phyloP scores from a whole-genome alignment of 2,888 invertebrate genomes.

The Melinaea marsaeus region DNA sequence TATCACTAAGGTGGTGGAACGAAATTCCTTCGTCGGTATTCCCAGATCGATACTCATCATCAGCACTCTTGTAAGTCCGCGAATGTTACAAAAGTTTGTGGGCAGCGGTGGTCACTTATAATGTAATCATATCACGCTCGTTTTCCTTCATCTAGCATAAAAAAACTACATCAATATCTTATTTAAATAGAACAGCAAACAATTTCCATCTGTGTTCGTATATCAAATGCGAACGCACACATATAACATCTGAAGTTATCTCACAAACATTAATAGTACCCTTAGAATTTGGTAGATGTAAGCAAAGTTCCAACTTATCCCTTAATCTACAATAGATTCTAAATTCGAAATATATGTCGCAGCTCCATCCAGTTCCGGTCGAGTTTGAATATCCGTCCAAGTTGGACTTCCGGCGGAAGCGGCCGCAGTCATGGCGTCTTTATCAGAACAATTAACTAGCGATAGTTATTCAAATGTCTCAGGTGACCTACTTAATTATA shows the following conservation, averaged over 20 bases:
- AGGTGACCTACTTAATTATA: conserved; percentile 29
- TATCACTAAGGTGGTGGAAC: too few species aligned
- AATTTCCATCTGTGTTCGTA: too few species aligned
- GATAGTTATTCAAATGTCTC: conserved; percentile 73
- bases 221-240: too few species aligned
- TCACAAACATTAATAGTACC: conserved; percentile 2
- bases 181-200: too few species aligned
- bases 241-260: conserved; percentile 6
- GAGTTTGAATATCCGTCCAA: conserved; percentile 76
- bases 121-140: too few species aligned
- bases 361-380: conserved; percentile 72
- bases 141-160: too few species aligned
- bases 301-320: conserved; percentile 23
- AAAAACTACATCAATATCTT: too few species aligned
- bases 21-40: too few species aligned
- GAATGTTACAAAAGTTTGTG: too few species aligned
- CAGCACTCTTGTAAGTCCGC: too few species aligned
- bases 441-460: conserved; percentile 74
- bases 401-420: conserved; percentile 72
- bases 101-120: too few species aligned
- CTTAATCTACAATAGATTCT: conserved; percentile 41
- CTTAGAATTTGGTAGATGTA: conserved; percentile 3
- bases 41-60: too few species aligned
- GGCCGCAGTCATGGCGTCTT: conserved; percentile 71
- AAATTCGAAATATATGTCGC: conserved; percentile 77